A percentile compares a stretch with the other conserved stretches of the same genome.
Conservation (phyloP, 2,797 vertebrate species). For the Ctenopoma multispine region DNA sequence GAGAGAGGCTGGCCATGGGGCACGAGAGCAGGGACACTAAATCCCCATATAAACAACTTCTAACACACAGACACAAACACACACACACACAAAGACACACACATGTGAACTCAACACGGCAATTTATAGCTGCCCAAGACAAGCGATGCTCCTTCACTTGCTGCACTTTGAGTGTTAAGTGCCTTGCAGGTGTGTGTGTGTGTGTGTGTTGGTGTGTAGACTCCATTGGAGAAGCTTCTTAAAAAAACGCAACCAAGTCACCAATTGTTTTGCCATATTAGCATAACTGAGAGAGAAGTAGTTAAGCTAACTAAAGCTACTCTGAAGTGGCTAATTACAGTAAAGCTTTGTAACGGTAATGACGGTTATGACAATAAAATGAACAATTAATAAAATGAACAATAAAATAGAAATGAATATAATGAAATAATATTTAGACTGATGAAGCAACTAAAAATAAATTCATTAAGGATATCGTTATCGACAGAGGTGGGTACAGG, state of each 20-base stretch:
- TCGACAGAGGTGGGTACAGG: too few species aligned
- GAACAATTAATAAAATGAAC: too few species aligned
- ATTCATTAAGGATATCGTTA: too few species aligned
- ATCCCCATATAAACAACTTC: constrained; percentile 26
- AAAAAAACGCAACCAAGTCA: neutral
- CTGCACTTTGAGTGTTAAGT: constrained; percentile 20
- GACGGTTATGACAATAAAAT: neutral
- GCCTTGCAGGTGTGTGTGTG: neutral
- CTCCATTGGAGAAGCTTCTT: neutral
- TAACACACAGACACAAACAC: constrained; percentile 3
- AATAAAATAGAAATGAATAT: too few species aligned
- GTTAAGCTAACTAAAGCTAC: too few species aligned
- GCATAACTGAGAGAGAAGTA: neutral
- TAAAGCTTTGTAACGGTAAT: too few species aligned
- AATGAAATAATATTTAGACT: too few species aligned
- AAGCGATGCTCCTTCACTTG: constrained; percentile 4
- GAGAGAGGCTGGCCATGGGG: constrained; percentile 46
- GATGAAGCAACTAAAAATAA: too few species aligned
- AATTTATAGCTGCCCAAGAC: constrained; percentile 28
- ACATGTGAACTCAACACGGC: constrained; percentile 6
- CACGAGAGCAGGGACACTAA: constrained; percentile 34
- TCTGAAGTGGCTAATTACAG: too few species aligned
- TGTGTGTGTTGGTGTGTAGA: neutral
- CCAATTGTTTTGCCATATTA: neutral
- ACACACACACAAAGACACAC: neutral